Evolutionary conservation across 2,113 vertebrate genomes (phyloP), one percentile per base, ranked within the genome.

Genomic region (Falco punctatus): DNA sequence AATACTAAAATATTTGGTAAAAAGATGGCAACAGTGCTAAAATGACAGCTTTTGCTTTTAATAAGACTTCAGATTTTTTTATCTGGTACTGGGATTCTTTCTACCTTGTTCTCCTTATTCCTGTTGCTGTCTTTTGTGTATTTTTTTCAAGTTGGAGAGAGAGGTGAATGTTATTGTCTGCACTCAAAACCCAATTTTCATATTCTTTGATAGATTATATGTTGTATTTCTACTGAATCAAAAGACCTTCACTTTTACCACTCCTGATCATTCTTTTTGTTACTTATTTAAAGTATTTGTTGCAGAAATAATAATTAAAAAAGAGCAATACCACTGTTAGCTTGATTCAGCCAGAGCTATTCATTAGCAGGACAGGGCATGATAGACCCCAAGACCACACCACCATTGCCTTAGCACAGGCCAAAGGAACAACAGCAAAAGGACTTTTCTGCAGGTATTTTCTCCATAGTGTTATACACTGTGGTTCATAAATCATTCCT

Each of bases 1-100:
- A 92, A 33, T 71, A 91, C 96, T n/a, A 28, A 81, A 65, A 26
- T 46, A 57, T 11, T 49, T 48, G 3, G 5, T 24, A n/a, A 69
- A 71, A 82, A 40, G 44, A 65, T 30, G 13, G 15, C 33, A 88
- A 58, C 35, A 18, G 30, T 73, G 66, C 73, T 80, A 67, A 93
- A 90, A 65, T n/a, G 20, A 81, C 32, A 94, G 46, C 15, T 89
- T 87, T 89, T 86, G 40, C n/a, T 94, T 96, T 84, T 40, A 82
- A 19, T 35, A 57, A 67, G 65, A 90, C 49, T 89, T 88, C 21
- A 52, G 77, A 40, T 69, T 19, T 77, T 42, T 80, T 74, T 61
- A 64, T 65, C 40, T 75, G 57, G 20, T 84, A 69, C 24, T 22
- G 11, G 17, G 46, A 78, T 55, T n/a, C 58, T 66, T 88, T 92